Conservation (phyloP, 2,113 vertebrate genomes). For the Lamprologus speciosus region DNA sequence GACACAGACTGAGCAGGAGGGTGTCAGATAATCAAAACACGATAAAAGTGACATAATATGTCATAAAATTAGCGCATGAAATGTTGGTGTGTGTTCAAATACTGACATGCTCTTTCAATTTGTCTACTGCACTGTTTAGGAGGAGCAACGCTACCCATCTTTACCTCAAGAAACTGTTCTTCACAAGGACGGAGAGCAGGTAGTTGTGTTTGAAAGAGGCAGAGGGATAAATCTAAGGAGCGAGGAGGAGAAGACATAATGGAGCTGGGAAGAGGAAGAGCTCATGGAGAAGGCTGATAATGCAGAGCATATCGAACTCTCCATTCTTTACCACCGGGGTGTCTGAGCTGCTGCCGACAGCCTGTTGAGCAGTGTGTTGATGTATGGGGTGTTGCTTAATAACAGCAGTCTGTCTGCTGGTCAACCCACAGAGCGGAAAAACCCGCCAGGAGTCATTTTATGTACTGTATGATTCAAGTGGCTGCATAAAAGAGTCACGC, state of each 20-base stretch:
- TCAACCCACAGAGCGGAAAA: background rate
- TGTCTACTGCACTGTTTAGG: background rate
- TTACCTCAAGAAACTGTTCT: background rate
- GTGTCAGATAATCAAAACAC: background rate
- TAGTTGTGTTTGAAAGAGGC: background rate
- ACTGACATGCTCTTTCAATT: background rate
- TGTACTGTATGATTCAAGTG: background rate
- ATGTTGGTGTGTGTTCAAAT: background rate
- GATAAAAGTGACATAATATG: background rate
- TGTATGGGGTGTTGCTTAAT: slow-evolving; percentile 20
- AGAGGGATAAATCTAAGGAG: background rate
- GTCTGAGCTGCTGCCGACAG: background rate
- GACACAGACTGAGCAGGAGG: background rate
- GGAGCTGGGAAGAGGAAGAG: background rate
- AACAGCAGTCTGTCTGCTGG: background rate
- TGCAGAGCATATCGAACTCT: background rate
- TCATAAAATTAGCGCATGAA: background rate
- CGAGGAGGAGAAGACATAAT: background rate
- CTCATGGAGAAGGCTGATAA: slow-evolving; percentile 2
- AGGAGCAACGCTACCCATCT: background rate
- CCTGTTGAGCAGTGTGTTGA: slow-evolving; percentile 43
- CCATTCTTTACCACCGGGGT: slow-evolving; percentile 11
- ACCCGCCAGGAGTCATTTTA: background rate
- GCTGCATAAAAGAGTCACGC: background rate
- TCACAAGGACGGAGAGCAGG: background rate